These are phyloP conservation scores for Acholoe squamosa DNA, from an alignment of 2,888 invertebrate genomes.

Conservation along the genomic window DNA sequence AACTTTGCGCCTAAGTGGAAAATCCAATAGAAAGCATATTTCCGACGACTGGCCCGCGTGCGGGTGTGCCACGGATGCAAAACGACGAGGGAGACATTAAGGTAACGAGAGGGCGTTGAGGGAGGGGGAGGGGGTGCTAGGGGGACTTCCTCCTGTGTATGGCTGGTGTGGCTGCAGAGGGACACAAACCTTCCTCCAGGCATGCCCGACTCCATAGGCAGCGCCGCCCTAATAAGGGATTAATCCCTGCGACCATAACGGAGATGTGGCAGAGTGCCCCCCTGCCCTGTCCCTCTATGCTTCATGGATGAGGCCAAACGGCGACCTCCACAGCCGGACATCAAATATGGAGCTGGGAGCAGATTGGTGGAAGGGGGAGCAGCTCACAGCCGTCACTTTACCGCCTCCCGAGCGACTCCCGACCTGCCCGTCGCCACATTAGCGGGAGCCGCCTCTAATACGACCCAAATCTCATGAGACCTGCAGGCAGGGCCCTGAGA, in stretches of 20 bases:
- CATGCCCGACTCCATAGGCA: neutral
- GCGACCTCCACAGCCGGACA: neutral
- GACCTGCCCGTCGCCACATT: slow-evolving; percentile 46
- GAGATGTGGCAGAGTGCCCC: slow-evolving; percentile 15
- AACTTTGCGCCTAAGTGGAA: slow-evolving; percentile 58
- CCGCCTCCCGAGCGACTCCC: neutral
- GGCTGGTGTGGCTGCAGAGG: neutral
- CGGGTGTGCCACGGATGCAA: slow-evolving; percentile 41
- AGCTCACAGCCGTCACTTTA: neutral
- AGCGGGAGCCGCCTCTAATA: slow-evolving; percentile 19
- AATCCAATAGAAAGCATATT: slow-evolving; percentile 59
- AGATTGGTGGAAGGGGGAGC: slow-evolving; percentile 29
- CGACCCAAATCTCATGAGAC: neutral
- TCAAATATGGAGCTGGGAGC: slow-evolving; percentile 32
- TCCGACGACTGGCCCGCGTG: slow-evolving; percentile 36
- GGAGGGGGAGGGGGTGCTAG: neutral
- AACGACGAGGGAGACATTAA: slow-evolving; percentile 53
- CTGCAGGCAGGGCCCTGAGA: neutral
- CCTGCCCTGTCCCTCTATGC: neutral
- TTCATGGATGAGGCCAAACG: slow-evolving; percentile 42
- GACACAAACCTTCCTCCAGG: neutral
- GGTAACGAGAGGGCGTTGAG: slow-evolving; percentile 35
- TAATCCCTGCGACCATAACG: slow-evolving; percentile 47
- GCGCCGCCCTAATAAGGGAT: slow-evolving; percentile 39
- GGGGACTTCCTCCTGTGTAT: slow-evolving; percentile 12